phyloP scores from a whole-genome alignment of 2,888 invertebrate species.

The Drosophila nr. fundita region DNA sequence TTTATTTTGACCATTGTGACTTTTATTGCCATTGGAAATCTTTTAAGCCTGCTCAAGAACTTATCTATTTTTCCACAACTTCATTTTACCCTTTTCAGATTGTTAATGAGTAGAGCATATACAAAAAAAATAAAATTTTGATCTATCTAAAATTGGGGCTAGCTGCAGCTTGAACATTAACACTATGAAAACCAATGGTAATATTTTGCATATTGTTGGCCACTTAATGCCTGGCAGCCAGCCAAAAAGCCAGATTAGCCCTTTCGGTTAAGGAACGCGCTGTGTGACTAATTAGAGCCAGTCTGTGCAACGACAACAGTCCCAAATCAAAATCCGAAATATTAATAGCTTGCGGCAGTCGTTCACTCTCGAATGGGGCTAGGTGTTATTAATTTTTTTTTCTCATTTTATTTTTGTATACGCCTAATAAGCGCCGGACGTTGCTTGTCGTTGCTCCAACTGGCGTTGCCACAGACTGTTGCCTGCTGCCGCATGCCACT shows the following conservation, averaged over 20 bases:
- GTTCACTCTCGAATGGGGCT: slow-evolving; percentile 4
- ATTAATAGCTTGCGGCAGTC: slow-evolving; percentile 54
- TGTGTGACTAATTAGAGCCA: slow-evolving; percentile 59
- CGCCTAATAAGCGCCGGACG: slow-evolving; percentile 78
- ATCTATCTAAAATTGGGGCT: neutral
- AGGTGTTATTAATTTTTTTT: slow-evolving; percentile 10
- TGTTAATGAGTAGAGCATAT: neutral
- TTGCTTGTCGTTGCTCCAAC: slow-evolving; percentile 64
- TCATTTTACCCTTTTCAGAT: neutral
- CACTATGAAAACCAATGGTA: neutral
- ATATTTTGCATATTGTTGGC: slow-evolving; percentile 1
- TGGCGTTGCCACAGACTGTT: slow-evolving; percentile 33
- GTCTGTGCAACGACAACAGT: slow-evolving; percentile 35
- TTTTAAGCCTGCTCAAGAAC: neutral
- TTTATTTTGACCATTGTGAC: neutral
- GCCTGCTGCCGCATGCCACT: slow-evolving; percentile 41
- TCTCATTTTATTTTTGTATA: slow-evolving; percentile 17
- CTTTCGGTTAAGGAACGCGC: slow-evolving; percentile 14
- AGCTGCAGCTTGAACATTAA: neutral
- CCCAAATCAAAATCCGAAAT: slow-evolving; percentile 62
- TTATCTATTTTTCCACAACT: neutral
- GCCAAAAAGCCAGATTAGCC: slow-evolving; percentile 34
- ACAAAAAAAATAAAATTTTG: neutral
- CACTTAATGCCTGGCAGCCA: slow-evolving; percentile 32
- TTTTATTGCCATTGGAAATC: neutral